A percentile compares a stretch with the other conserved stretches of the same genome.
phyloP scores from a whole-genome alignment of 2,797 vertebrate species.

The Huso huso region DNA sequence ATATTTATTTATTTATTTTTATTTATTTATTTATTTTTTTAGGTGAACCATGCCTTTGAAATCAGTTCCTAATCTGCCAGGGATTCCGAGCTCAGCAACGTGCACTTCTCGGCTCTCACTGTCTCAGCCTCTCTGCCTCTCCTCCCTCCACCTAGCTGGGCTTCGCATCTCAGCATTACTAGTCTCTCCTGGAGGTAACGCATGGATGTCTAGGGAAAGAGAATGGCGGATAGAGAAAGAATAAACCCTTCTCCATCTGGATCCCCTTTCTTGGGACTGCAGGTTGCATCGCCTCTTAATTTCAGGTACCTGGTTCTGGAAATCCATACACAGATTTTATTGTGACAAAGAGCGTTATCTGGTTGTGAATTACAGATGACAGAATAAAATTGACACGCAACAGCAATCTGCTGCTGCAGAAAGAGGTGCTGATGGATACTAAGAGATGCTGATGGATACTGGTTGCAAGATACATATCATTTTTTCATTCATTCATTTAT shows the following conservation, averaged over 20 bases:
- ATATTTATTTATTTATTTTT: no score
- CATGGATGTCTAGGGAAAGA: constrained; percentile 39
- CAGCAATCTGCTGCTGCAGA: not conserved
- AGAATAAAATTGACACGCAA: not conserved
- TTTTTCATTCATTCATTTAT: not conserved
- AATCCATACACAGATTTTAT: not conserved
- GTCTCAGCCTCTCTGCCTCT: constrained; percentile 2
- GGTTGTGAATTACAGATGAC: not conserved
- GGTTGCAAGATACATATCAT: not conserved
- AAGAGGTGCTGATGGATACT: not conserved
- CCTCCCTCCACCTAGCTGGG: constrained; percentile 25
- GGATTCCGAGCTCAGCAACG: constrained; percentile 19
- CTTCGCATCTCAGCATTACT: constrained; percentile 13
- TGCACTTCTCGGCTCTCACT: constrained; percentile 7
- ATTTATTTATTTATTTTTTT: no score
- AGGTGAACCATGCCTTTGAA: no score
- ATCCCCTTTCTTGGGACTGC: constrained; percentile 60
- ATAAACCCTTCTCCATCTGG: constrained; percentile 58
- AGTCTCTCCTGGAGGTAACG: constrained; percentile 16
- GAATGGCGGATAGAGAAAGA: constrained; percentile 81
- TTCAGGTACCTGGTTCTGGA: constrained; percentile 48
- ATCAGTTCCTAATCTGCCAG: constrained; percentile 2
- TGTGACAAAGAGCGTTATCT: not conserved
- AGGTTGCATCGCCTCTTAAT: constrained; percentile 60
- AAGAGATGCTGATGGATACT: not conserved